A percentile compares a stretch with the other conserved stretches of the same genome.
phyloP scores from a whole-genome alignment of 2,797 vertebrate species.

The Sciurus carolinensis region DNA sequence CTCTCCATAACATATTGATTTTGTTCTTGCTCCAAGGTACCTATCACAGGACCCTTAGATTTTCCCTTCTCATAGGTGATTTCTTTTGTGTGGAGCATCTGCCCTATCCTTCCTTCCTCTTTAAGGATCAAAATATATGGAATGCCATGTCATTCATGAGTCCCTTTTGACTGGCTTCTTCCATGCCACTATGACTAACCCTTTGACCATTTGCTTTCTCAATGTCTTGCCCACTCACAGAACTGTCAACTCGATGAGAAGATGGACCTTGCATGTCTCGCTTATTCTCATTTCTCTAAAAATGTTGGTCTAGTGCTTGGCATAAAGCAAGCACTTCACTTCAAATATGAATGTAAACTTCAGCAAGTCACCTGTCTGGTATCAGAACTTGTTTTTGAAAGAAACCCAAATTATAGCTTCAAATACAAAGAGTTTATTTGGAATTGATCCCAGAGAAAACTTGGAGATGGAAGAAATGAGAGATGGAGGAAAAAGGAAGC shows the following conservation, averaged over 20 bases:
- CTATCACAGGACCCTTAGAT: neutral
- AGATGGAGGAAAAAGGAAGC: neutral
- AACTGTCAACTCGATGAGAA: neutral
- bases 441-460: neutral
- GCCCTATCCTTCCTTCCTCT: neutral
- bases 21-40: neutral
- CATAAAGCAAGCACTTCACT: neutral
- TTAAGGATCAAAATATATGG: neutral
- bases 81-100: neutral
- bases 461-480: neutral
- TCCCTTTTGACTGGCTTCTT: neutral
- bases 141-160: neutral
- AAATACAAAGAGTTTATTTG: neutral
- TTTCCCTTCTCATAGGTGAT: neutral
- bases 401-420: neutral
- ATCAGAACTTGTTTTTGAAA: neutral
- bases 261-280: neutral
- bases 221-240: neutral
- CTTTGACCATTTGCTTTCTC: neutral
- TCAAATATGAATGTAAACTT: neutral
- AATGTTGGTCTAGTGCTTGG: neutral
- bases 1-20: too few relatives aligned
- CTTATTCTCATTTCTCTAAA: neutral
- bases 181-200: neutral
- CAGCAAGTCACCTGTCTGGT: neutral